Conservation (phyloP, 2,888 invertebrate species). For the Calephelis perditalis region DNA sequence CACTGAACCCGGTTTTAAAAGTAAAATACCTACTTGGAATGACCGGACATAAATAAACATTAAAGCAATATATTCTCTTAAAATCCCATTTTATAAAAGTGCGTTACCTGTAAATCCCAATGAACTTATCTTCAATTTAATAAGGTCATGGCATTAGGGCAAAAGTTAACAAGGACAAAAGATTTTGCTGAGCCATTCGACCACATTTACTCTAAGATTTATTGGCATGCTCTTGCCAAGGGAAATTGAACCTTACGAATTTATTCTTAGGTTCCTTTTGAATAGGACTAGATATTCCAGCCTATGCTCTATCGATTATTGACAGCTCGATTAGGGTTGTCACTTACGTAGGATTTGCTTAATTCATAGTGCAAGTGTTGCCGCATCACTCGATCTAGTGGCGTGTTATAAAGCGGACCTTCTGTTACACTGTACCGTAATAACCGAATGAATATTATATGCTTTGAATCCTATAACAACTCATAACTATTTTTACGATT, state of each 20-base stretch:
- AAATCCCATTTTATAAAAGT: no score
- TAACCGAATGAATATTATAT: no score
- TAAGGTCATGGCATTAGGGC: slow-evolving; percentile 10
- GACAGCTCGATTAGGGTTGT: slow-evolving; percentile 35
- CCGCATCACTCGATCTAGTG: slow-evolving; percentile 24
- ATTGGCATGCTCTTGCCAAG: neutral
- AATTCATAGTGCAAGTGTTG: slow-evolving; percentile 38
- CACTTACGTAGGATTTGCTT: slow-evolving; percentile 38
- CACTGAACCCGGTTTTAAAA: no score
- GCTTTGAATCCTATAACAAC: no score
- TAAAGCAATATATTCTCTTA: no score
- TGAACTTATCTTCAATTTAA: slow-evolving; percentile 8
- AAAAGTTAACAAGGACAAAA: slow-evolving; percentile 17
- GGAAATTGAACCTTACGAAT: neutral
- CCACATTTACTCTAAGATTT: slow-evolving; percentile 15
- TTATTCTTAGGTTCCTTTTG: neutral
- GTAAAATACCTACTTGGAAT: no score
- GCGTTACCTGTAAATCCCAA: no score
- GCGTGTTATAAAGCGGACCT: neutral
- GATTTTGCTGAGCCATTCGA: slow-evolving; percentile 13
- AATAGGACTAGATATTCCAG: neutral
- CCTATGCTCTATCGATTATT: slow-evolving; percentile 17
- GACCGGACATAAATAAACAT: no score
- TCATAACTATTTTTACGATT: no score
- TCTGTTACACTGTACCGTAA: slow-evolving; percentile 6